Base-by-base conservation (phyloP, 1,140 invertebrate species). In the Ericerus pela region DNA sequence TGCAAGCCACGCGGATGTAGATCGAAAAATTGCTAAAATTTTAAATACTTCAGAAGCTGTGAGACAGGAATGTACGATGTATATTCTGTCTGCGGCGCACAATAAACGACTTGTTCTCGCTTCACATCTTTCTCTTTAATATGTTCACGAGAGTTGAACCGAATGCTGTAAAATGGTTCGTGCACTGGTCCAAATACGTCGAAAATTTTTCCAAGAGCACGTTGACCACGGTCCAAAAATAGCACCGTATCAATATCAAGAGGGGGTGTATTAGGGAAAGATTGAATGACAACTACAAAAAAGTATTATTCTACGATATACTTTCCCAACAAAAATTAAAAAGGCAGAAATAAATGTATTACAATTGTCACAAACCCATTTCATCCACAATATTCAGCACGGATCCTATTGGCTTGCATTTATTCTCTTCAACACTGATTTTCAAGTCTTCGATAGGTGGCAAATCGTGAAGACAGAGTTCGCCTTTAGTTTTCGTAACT, bases 141-240 rank as follows among this genome's bases (percentile, higher is more conserved):
- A 60, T 91, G 81, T 41, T 82, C 73, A 18, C 66, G 65, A n/a
- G 75, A 80, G 67, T 91, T 92, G 64, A 91, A 92, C 11, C 88
- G 72, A 1, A 92, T 75, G 58, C 81, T 81, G 69, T 93, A 93
- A 62, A 81, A 73, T 0, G 89, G 88, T 62, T 85, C 76, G 0
- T 70, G 70, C 0, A 91, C 82, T 64, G 78, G 74, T 4, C 91
- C 91, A 70, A 95, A 82, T 3, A 94, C 88, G 75, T 96, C 92
- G 72, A 89, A 92, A 54, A 96, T 77, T 63, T 79, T 75, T 2
- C 88, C 88, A 0, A 90, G 67, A 2, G 82, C 73, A 59, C 77
- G 76, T 38, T 78, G 72, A 14, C 84, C 85, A 65, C 77, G 74
- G 8, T 86, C 79, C 36, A 86, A 60, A 66, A 94, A 94, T 24